These are phyloP conservation scores for Oenanthe oenanthe DNA, from an alignment of 2,113 vertebrate genomes.

Conservation along the genomic window DNA sequence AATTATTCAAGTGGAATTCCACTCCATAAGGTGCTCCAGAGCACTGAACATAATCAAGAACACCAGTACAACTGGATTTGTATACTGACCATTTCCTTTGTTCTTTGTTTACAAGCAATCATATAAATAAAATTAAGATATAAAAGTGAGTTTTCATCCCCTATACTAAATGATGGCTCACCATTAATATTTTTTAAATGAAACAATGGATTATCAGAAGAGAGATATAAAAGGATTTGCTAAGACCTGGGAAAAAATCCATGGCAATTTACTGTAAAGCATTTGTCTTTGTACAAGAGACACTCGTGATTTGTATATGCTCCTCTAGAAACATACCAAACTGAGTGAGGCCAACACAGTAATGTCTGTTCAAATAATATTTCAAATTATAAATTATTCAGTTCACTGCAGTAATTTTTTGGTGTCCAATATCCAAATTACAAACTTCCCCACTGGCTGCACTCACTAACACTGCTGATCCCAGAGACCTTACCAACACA, in stretches of 20 bases:
- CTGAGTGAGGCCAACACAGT: neutral
- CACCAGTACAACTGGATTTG: neutral
- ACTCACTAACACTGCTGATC: neutral
- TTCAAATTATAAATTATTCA: neutral
- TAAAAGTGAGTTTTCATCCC: neutral
- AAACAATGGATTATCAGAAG: neutral
- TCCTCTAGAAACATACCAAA: neutral
- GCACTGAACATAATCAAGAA: neutral
- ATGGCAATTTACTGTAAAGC: neutral
- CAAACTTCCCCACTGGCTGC: neutral
- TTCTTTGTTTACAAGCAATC: neutral
- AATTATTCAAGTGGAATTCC: neutral
- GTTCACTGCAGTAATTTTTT: neutral
- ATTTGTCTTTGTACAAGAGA: neutral
- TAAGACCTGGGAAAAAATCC: neutral
- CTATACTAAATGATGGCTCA: neutral
- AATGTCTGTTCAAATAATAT: neutral
- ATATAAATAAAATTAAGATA: neutral
- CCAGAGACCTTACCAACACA: neutral
- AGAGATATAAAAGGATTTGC: neutral
- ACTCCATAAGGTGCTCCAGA: neutral
- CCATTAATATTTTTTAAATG: neutral
- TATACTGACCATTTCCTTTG: neutral
- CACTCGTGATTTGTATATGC: neutral
- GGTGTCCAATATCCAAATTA: neutral